Conservation (phyloP, 1,140 invertebrate species). For the Streblospio benedicti region DNA sequence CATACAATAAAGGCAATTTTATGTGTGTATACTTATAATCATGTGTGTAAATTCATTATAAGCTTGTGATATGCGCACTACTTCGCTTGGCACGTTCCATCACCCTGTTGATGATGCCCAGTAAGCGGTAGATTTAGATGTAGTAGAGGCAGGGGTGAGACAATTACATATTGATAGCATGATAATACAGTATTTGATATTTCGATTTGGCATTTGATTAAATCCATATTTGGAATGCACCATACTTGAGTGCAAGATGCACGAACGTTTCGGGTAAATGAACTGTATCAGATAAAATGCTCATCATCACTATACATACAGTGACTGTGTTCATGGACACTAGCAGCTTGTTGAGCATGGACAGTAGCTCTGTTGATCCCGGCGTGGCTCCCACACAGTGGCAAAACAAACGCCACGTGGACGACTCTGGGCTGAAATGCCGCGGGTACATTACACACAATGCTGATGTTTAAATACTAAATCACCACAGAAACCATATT, state of each 20-base stretch:
- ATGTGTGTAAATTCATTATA: neutral
- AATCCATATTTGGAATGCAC: constrained; percentile 5
- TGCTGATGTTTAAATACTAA: too few species aligned
- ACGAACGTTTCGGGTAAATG: too few species aligned
- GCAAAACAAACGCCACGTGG: constrained; percentile 24
- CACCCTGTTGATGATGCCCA: too few species aligned
- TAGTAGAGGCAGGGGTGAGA: too few species aligned
- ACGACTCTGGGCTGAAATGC: neutral
- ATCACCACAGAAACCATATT: too few species aligned
- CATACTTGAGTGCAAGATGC: too few species aligned
- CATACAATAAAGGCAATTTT: neutral
- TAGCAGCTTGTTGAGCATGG: constrained; percentile 11
- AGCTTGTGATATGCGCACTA: neutral
- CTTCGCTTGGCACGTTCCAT: constrained; percentile 16
- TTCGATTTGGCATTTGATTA: neutral
- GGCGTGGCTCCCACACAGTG: constrained; percentile 17
- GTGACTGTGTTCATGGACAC: neutral
- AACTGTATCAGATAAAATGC: too few species aligned
- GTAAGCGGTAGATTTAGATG: too few species aligned
- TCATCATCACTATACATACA: neutral
- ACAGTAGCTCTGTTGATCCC: constrained; percentile 6
- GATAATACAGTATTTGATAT: neutral
- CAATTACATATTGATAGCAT: neutral
- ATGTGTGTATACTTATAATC: neutral
- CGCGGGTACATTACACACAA: too few species aligned